Percentiles rank a stretch among this genome's conserved stretches.
Evolutionary conservation across 1,140 invertebrate genomes (phyloP).

Genomic region (Drosophila nigromelanica): DNA sequence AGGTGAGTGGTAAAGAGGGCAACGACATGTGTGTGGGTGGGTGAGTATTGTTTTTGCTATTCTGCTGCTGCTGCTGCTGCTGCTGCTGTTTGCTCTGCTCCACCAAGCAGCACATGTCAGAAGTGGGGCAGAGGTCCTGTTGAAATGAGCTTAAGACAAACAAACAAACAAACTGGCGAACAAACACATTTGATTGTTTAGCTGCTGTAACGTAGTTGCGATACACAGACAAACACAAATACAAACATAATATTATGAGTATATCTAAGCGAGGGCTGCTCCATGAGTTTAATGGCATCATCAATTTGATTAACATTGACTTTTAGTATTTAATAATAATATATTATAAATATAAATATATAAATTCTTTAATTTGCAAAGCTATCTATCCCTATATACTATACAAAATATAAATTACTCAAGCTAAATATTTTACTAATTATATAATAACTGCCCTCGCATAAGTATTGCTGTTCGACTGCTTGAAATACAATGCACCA

Average conservation of each 20-base stretch:
- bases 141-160: constrained; percentile 57
- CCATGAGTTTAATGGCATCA: not conserved
- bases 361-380: no score
- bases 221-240: constrained; percentile 15
- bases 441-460: constrained; percentile 12
- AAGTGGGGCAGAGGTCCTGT: not conserved
- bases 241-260: constrained; percentile 14
- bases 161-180: constrained; percentile 14
- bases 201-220: constrained; percentile 35
- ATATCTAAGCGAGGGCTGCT: not conserved
- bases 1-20: not conserved
- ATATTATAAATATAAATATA: no score
- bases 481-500: constrained; percentile 29
- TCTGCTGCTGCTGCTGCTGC: not conserved
- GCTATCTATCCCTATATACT: no score
- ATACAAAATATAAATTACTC: no score
- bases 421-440: no score
- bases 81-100: not conserved
- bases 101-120: constrained; percentile 1
- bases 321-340: no score
- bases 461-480: constrained; percentile 1
- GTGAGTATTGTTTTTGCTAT: not conserved
- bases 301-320: not conserved
- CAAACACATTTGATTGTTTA: constrained; percentile 55
- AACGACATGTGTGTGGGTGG: not conserved